A percentile compares a stretch with the other conserved stretches of the same genome.
These are phyloP conservation scores for Leptinotarsa lineolata DNA, from an alignment of 1,140 invertebrate genomes.

Conservation along the genomic window DNA sequence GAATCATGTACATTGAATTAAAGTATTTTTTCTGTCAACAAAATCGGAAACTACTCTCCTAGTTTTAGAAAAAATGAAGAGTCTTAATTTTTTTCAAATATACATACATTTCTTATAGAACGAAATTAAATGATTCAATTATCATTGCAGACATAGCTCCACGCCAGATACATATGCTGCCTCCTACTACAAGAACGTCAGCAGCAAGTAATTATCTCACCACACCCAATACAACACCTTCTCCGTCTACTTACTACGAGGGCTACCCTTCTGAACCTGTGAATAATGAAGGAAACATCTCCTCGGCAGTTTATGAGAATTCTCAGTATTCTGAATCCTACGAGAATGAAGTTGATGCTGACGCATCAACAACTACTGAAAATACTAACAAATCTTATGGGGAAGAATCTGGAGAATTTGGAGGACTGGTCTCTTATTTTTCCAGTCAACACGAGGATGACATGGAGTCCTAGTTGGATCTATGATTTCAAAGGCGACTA, in stretches of 20 bases:
- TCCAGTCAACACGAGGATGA: constrained; percentile 82
- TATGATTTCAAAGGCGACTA: no score
- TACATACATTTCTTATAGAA: no score
- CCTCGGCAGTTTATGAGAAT: constrained; percentile 30
- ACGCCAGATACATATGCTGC: not conserved
- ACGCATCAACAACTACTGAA: constrained; percentile 41
- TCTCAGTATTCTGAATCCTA: constrained; percentile 48
- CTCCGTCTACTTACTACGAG: constrained; percentile 57
- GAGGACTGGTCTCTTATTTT: constrained; percentile 86
- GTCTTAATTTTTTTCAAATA: no score
- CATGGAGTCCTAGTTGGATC: constrained; percentile 50
- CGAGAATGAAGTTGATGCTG: constrained; percentile 18
- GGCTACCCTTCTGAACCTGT: constrained; percentile 58
- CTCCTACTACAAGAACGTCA: not conserved
- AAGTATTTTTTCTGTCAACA: no score
- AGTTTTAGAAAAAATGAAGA: no score
- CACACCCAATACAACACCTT: not conserved
- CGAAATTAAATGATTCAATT: not conserved
- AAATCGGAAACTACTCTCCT: no score
- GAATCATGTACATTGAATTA: no score
- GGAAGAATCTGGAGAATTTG: constrained; percentile 72
- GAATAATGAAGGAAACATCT: constrained; percentile 53
- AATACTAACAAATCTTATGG: constrained; percentile 54
- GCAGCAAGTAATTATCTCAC: not conserved
- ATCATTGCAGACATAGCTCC: not conserved